Base-by-base conservation (phyloP, 1,140 invertebrate genomes). In the Bemisia tabaci region DNA sequence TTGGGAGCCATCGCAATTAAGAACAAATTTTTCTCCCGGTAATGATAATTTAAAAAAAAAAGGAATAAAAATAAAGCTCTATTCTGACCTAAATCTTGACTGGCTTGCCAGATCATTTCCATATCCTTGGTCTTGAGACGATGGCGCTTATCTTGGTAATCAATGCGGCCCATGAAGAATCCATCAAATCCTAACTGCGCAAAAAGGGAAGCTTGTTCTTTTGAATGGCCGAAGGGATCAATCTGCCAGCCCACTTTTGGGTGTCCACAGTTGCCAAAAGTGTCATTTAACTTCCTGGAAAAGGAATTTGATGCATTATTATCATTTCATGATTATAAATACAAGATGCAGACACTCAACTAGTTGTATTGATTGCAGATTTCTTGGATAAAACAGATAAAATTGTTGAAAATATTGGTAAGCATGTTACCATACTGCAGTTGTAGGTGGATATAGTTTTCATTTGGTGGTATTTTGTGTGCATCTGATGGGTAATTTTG, bases 101-200 rank as follows among this genome's bases (percentile, higher is more conserved):
- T 81, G 70, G 77, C 82, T 74, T 84, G 80, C 90, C 91, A 94
- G 67, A 92, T 79, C 73, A 90, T 84, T 76, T 94, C 91, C 78
- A 91, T 81, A 59, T 81, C 84, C 74, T 85, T 84, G 27, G 81
- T 80, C 39, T 81, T 76, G 63, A 82, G 76, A 72, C 90, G 79
- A 1, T 79, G 71, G 23, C 78, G 77, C 72, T 87, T 88, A 73
- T 92, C 89, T 72, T 87, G 82, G 75, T 89, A 87, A 74, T 93
- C 89, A 26, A 91, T 80, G 65, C 91, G 80, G 23, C 85, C 88
- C 75, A 89, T 81, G 73, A 88, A 87, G 17, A 88, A 71, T 21
- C 87, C 89, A 77, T 91, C 87, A 74, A 84, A 92, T 0, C 84
- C 84, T 73, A 85, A 78, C 67, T 85, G 83, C 21, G 87, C 84